A percentile compares a stretch with the other conserved stretches of the same genome.
phyloP scores from a whole-genome alignment of 2,797 vertebrate species.

The Anguilla marmorata region DNA sequence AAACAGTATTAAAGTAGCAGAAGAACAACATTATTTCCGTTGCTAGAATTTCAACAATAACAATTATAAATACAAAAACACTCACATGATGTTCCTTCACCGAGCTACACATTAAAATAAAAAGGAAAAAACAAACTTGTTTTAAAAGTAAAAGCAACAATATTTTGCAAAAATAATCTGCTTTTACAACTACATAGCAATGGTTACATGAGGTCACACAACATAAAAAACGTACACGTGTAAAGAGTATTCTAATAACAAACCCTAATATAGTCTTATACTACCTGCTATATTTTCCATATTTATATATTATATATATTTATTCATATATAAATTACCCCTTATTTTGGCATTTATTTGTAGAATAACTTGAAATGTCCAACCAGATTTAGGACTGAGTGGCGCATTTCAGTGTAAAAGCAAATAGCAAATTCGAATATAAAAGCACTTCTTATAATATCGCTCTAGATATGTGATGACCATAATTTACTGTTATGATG shows the following conservation, averaged over 20 bases:
- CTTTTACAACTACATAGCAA: constrained; percentile 69
- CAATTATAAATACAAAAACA: constrained; percentile 81
- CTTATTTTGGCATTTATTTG: constrained; percentile 80
- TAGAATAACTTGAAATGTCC: constrained; percentile 76
- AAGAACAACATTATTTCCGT: constrained; percentile 78
- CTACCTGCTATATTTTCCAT: constrained; percentile 74
- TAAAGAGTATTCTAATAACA: constrained; percentile 77
- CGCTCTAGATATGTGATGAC: constrained; percentile 73
- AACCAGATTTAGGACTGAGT: constrained; percentile 69
- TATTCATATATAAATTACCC: constrained; percentile 78
- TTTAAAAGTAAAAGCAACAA: constrained; percentile 64
- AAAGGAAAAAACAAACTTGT: constrained; percentile 63
- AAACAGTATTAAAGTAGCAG: constrained; percentile 86
- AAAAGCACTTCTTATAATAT: constrained; percentile 73
- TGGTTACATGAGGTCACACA: constrained; percentile 69
- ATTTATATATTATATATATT: constrained; percentile 69
- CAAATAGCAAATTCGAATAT: constrained; percentile 59
- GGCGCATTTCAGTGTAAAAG: constrained; percentile 76
- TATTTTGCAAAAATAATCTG: constrained; percentile 76
- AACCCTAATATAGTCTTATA: constrained; percentile 70
- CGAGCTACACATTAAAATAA: constrained; percentile 68
- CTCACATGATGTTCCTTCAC: constrained; percentile 70
- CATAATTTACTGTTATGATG: constrained; percentile 54
- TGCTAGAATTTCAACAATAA: constrained; percentile 79
- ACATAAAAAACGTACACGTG: constrained; percentile 75